A percentile compares a stretch with the other conserved stretches of the same genome.
These are phyloP conservation scores for Phaethornis superciliosus DNA, from an alignment of 2,113 vertebrate species.

Conservation along the genomic window DNA sequence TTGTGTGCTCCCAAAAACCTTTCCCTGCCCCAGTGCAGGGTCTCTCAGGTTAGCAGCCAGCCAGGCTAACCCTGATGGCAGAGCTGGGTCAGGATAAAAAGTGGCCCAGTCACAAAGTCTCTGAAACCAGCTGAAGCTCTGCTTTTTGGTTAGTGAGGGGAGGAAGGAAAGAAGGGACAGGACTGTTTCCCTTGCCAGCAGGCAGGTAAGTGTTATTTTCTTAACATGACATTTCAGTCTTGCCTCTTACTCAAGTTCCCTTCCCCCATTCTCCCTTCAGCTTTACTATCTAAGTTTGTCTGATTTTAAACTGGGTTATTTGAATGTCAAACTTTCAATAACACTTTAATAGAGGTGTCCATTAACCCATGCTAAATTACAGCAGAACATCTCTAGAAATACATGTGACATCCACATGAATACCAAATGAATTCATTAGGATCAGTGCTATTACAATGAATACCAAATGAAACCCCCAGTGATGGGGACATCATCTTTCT, in stretches of 20 bases:
- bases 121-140: accelerated
- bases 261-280: conserved; percentile 59
- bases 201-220: background rate
- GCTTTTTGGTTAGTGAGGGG: background rate
- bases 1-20: background rate
- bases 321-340: conserved; percentile 86
- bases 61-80: too few species aligned
- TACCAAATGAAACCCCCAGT: conserved; percentile 74
- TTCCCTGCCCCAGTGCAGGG: accelerated
- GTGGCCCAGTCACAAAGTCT: background rate
- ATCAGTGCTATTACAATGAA: conserved; percentile 68
- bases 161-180: background rate
- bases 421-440: conserved; percentile 84
- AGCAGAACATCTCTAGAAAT: conserved; percentile 79
- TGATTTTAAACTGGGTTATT: conserved; percentile 82
- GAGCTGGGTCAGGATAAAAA: accelerated
- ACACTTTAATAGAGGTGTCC: conserved; percentile 84
- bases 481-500: conserved; percentile 57
- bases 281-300: conserved; percentile 78
- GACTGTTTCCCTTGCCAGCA: background rate
- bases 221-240: conserved; percentile 51
- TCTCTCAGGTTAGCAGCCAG: background rate
- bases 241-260: conserved; percentile 37
- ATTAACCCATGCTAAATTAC: conserved; percentile 83
- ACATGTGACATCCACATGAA: conserved; percentile 83